Conservation (phyloP, 2,113 vertebrate genomes). For the Aix galericulata region DNA sequence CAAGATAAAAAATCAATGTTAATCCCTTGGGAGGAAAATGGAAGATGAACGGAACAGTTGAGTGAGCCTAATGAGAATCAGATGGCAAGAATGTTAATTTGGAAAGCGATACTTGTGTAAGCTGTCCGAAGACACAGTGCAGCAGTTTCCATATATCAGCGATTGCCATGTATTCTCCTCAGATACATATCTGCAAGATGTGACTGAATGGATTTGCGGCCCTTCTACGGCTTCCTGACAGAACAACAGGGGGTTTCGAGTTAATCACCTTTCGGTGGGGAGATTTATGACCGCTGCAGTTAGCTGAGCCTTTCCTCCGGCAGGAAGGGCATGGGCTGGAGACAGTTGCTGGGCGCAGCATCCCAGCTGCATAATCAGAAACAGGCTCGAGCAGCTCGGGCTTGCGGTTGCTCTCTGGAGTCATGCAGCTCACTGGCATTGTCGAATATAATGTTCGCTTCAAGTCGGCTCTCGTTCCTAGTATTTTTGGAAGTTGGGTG, state of each 20-base stretch:
- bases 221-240: slow-evolving; percentile 11
- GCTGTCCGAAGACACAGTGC: background rate
- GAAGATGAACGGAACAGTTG: slow-evolving; percentile 23
- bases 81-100: slow-evolving; percentile 56
- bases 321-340: background rate
- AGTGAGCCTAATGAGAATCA: slow-evolving; percentile 55
- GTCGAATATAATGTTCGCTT: background rate
- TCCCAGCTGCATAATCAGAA: background rate
- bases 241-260: slow-evolving; percentile 26
- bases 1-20: slow-evolving; percentile 39
- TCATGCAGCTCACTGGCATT: background rate
- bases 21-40: slow-evolving; percentile 22
- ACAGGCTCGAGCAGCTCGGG: background rate
- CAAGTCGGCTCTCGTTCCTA: background rate
- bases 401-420: background rate
- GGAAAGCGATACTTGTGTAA: background rate
- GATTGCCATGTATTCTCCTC: background rate
- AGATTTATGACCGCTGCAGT: background rate
- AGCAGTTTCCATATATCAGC: background rate
- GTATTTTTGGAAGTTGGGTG: background rate
- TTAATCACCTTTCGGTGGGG: slow-evolving; percentile 25
- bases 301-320: background rate
- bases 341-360: background rate
- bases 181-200: slow-evolving; percentile 1
- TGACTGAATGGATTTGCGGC: slow-evolving; percentile 19